Base-by-base conservation (phyloP, 2,113 vertebrate genomes). In the Stigmatopora argus region DNA sequence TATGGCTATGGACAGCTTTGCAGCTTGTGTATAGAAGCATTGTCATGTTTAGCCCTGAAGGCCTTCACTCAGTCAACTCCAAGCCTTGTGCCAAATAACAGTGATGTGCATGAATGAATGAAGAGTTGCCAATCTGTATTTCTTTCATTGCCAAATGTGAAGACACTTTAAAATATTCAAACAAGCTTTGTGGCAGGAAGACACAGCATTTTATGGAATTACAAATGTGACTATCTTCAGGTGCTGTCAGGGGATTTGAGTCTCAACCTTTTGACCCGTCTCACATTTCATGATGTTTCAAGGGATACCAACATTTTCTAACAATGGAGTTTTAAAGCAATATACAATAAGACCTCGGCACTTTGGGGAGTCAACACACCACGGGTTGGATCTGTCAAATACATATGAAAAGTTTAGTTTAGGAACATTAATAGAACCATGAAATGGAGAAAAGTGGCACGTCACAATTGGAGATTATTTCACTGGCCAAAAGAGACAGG, bases 21-120 rank as follows among this genome's bases (percentile, higher is more conserved):
- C 35, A 11, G 18, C 35, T 6, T 21, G 23, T 38, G 11, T 7
- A 19, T 61, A 61, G n/a, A 44, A 60, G 58, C 58, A 61, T 61
- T 61, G 59, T 61, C 38, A 23, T 61, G 59, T 61, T 61, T 61
- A 45, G n/a, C 38, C 59, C 19, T 21, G n/a, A 23, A n/a, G 21
- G 19, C 38, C n/a, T 23, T 45, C 38, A 8, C 38, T 41, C 59
- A 14, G 23, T 56, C 51, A 23, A 19, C 11, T 21, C 49, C n/a
- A 11, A 38, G 57, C 57, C 15, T 15, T 7, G 5, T 23, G 38
- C 10, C 38, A 14, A 23, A 21, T 10, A 21, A 3, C 34, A 60
- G 59, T 45, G 38, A 61, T 19, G 19, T 45, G 59, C 59, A 61
- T 45, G 59, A 61, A 45, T 56, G 53, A 56, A 34, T 45, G 58